Base-by-base conservation (phyloP, 2,888 invertebrate species). In the Brachypalpus laphriformis region DNA sequence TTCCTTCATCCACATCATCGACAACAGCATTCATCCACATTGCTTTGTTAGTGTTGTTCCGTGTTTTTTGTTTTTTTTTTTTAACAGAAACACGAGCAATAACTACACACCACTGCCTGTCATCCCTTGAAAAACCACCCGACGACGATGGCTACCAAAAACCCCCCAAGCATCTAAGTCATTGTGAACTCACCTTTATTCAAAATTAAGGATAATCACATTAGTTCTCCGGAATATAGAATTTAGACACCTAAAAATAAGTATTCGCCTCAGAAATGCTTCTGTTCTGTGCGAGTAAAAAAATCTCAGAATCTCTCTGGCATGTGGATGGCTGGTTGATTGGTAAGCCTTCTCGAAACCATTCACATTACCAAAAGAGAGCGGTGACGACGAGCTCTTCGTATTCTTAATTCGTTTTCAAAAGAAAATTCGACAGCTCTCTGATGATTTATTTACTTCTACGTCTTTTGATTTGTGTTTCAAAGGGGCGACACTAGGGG, bases 181-280 rank as follows among this genome's bases (percentile, higher is more conserved):
- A 51, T 47, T 34, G 54, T 66, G 40, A 68, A 25, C 37, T 65
- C 66, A 51, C 82, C 51, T 59, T 54, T 47, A 61, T 82, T 45
- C 25, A 61, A 66, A 45, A 59, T 66, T 65, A 51, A 51, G 63
- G 59, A 54, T 66, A 71, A 71, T 76, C 57, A 51, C 51, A 66
- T 72, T 72, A 77, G 77, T 65, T 76, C 31, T 56, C 31, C 22
- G 18, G 22, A 63, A 57, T 34, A 59, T 16, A 37, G 61, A 34
- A 51, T 51, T 6, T 31, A 68, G 22, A n/a, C 45, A 7, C 20
- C 76, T 71, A 66, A 65, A 82, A 82, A 76, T 82, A 77, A 65
- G 47, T 25, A 56, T 66, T 74, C 47, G n/a, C 40, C 18, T 34
- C 3, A 25, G 20, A 20, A 34, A n/a, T 37, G 34, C 31, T 57